These are phyloP conservation scores for Baryphthengus martii DNA, from an alignment of 2,113 vertebrate species.

Conservation along the genomic window DNA sequence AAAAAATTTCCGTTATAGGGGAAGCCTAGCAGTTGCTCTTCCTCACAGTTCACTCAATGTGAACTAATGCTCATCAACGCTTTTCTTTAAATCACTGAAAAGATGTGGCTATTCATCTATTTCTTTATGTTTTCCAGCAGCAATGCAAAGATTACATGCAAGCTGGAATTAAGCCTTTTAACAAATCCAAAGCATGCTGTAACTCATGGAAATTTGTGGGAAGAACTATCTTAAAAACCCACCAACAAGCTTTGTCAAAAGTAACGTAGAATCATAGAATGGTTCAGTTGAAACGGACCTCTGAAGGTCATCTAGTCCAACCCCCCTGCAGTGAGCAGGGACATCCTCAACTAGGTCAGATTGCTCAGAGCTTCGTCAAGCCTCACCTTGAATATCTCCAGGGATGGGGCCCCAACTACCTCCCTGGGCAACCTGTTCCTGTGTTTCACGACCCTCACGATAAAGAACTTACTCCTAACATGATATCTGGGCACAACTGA, in stretches of 20 bases:
- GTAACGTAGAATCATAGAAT: no score
- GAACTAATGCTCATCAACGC: not conserved
- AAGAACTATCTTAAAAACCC: not conserved
- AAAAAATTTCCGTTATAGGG: not conserved
- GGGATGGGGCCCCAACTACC: no score
- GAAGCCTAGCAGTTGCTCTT: not conserved
- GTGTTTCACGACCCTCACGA: no score
- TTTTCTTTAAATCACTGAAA: not conserved
- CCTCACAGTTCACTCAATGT: not conserved
- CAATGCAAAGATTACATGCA: not conserved
- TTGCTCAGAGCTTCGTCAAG: no score
- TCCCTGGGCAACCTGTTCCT: no score
- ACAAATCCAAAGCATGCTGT: not conserved
- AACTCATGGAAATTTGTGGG: not conserved
- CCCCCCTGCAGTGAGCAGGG: no score
- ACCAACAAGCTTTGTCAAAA: not conserved
- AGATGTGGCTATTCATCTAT: not conserved
- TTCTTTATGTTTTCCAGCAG: not conserved
- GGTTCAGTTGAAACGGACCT: no score
- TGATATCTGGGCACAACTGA: not conserved
- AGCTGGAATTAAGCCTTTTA: not conserved
- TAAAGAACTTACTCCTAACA: no score
- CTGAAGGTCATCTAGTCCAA: no score
- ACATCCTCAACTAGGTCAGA: no score
- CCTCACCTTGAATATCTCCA: no score